phyloP scores from a whole-genome alignment of 2,113 vertebrate species.

The Lontra canadensis region DNA sequence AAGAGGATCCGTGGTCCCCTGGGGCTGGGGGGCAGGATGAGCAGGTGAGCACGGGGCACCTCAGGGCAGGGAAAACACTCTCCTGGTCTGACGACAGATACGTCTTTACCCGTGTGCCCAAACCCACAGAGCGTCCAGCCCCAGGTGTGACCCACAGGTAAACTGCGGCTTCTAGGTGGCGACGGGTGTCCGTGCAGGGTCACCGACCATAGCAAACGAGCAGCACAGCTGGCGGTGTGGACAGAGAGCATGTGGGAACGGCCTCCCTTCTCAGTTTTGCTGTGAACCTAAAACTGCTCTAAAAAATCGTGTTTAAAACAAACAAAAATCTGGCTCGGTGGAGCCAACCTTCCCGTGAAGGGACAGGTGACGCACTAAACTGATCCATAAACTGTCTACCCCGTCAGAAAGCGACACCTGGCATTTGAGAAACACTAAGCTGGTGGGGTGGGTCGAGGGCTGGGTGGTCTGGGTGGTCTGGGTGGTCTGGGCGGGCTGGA shows the following conservation, averaged over 20 bases:
- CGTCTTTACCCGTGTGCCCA: background rate
- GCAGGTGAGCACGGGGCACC: background rate
- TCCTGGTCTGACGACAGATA: fast-evolving
- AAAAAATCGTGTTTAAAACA: background rate
- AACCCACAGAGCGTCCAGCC: background rate
- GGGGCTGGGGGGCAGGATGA: no score
- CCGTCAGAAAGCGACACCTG: background rate
- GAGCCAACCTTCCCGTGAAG: background rate
- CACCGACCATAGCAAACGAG: fast-evolving
- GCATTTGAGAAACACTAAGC: background rate
- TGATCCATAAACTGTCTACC: background rate
- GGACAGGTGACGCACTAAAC: background rate
- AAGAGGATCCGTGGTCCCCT: background rate
- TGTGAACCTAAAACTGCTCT: background rate
- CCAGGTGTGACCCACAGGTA: background rate
- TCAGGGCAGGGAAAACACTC: background rate
- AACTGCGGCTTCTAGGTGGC: background rate
- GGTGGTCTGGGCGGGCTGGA: background rate
- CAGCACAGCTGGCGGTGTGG: fast-evolving
- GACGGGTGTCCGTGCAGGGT: background rate
- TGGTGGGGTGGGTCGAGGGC: fast-evolving
- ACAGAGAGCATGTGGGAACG: background rate
- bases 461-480: no score
- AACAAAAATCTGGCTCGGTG: background rate
- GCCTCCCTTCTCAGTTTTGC: no score